Base-by-base conservation (phyloP, 2,113 vertebrate species). In the Hypocryptadius cinnamomeus region DNA sequence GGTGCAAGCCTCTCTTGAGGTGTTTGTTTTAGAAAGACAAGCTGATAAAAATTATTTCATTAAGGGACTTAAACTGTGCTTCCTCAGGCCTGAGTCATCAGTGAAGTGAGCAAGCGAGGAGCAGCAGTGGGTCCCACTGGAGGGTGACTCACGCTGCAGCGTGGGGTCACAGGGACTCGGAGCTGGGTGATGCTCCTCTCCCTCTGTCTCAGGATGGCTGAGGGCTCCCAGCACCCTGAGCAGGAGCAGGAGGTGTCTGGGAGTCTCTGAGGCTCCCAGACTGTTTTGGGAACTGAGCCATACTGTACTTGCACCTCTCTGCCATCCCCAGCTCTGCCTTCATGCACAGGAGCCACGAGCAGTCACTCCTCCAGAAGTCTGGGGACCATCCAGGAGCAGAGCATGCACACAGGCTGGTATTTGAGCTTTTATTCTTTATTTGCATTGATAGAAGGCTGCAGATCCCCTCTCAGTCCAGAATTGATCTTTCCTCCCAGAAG, bases 21-120 rank as follows among this genome's bases (percentile, higher is more conserved):
- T 44, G 39, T 78, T 91, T 88, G 80, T 85, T 91, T 94, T 85
- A 94, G 85, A 90, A 89, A 93, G 65, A 72, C 66, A 53, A 10
- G 23, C 63, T 9, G 33, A 87, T 82, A 69, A 53, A 69, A 93
- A 89, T 96, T 96, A 96, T 96, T 96, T 95, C 83, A 93, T 96
- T 95, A 94, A 93, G 80, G 51, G 92, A 66, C 93, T 95, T 89
- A 76, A 79, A 84, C 42, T 63, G 83, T 90, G 80, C 83, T 92
- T 93, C 87, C 82, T 95, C 87, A 93, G 27, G 27, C 92, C 87
- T 97, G 96, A 96, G 92, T 97, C 97, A 97, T 61, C 93, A 61
- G 65, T 85, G 87, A 87, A 93, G 74, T 90, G 89, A 97, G 92
- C 94, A 95, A 90, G 70, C 6, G 1, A 85, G 80, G 31, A 79